These are phyloP conservation scores for Oscheius sp. DNA, from an alignment of 2,888 invertebrate genomes.

Conservation along the genomic window DNA sequence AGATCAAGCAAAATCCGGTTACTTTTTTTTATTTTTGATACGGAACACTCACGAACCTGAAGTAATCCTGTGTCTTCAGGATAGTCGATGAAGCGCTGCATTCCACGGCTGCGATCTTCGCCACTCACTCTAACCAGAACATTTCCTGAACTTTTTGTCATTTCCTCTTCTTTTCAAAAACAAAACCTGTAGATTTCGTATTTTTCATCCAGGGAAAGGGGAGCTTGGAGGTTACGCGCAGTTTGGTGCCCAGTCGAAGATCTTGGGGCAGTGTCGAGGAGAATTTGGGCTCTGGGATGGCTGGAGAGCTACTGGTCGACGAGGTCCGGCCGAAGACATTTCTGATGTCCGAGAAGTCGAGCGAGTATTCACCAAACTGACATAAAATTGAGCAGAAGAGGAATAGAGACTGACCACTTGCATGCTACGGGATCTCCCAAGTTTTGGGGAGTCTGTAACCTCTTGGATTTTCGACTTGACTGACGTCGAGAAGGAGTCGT, in stretches of 20 bases:
- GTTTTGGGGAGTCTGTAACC: not conserved
- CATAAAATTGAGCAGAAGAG: not conserved
- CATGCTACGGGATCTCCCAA: slow-evolving; percentile 26
- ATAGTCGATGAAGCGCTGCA: slow-evolving; percentile 40
- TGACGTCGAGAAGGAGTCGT: slow-evolving; percentile 28
- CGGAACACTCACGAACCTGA: not conserved
- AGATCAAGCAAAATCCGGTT: not conserved
- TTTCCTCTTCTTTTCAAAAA: not conserved
- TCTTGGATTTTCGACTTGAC: slow-evolving; percentile 15
- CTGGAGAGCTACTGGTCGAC: not conserved
- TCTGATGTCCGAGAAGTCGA: slow-evolving; percentile 23
- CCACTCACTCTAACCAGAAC: slow-evolving; percentile 49
- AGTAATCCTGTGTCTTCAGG: not conserved
- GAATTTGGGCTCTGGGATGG: not conserved
- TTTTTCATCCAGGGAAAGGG: slow-evolving; percentile 39
- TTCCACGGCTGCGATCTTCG: slow-evolving; percentile 44
- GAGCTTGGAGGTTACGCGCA: slow-evolving; percentile 25
- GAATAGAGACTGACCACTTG: slow-evolving; percentile 7
- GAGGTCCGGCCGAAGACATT: not conserved
- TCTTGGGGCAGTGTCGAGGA: slow-evolving; percentile 27
- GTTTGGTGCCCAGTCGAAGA: slow-evolving; percentile 37
- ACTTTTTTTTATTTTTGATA: not conserved
- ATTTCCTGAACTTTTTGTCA: slow-evolving; percentile 37
- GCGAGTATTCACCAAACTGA: slow-evolving; percentile 10
- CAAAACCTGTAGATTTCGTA: slow-evolving; percentile 25